Evolutionary conservation across 2,888 invertebrate species (phyloP).

Genomic region (Synanthedon formicaeformis): DNA sequence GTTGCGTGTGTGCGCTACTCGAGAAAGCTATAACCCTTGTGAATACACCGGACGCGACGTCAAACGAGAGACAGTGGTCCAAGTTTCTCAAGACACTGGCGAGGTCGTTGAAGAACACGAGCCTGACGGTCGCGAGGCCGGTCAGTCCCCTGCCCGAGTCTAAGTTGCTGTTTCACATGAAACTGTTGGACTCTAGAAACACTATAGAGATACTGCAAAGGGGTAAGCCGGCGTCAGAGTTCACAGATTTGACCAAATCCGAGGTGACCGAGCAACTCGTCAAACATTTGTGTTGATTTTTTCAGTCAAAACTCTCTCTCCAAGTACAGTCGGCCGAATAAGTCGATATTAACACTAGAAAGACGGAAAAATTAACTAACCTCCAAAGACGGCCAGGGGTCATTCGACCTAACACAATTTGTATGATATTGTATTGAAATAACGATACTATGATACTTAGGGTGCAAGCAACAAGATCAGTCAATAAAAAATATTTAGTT

Average conservation of each 20-base stretch:
- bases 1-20: slow-evolving; percentile 46
- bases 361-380: too few relatives aligned
- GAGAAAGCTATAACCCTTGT: slow-evolving; percentile 41
- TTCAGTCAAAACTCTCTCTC: too few relatives aligned
- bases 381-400: too few relatives aligned
- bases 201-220: slow-evolving; percentile 55
- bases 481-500: too few relatives aligned
- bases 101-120: slow-evolving; percentile 49
- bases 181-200: slow-evolving; percentile 43
- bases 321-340: too few relatives aligned
- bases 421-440: too few relatives aligned
- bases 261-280: slow-evolving; percentile 44
- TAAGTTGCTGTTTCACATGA: slow-evolving; percentile 36
- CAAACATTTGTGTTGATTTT: slow-evolving; percentile 50
- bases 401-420: too few relatives aligned
- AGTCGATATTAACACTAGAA: too few relatives aligned
- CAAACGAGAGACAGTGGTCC: slow-evolving; percentile 64
- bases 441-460: too few relatives aligned
- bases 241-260: slow-evolving; percentile 42
- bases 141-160: slow-evolving; percentile 25
- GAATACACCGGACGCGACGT: slow-evolving; percentile 49
- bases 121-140: slow-evolving; percentile 36
- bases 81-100: slow-evolving; percentile 66
- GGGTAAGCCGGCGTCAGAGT: slow-evolving; percentile 43
- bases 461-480: too few relatives aligned